Evolutionary conservation across 1,140 invertebrate genomes (phyloP), one percentile per base, ranked within the genome.

Genomic region (Drosophila serrata): DNA sequence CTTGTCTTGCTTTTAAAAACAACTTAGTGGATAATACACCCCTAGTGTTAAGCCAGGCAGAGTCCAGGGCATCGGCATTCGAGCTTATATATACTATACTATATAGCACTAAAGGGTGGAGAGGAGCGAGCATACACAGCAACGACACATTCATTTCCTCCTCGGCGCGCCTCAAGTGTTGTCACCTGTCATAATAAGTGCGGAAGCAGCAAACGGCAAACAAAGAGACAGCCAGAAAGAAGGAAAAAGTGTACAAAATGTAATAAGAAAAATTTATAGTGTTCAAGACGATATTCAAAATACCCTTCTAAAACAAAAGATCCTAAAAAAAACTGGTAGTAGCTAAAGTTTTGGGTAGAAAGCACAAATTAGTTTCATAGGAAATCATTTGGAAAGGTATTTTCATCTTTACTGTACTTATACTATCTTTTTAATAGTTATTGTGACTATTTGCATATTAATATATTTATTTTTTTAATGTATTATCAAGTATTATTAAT

Each of bases 1-100:
- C 85, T 88, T 88, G 85, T 84, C 85, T 88, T 88, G 85, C 84
- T 88, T 88, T 88, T 88, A 88, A 90, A 88, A 88, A 88, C 84
- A 90, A 84, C 85, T 88, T 90, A 90, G 80, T 88, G 84, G 84
- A 88, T 88, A 88, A 88, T 88, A 90, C 85, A 88, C 56, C 84
- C 84, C 81, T 88, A 80, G 82, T 87, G 84, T 80, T 88, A 87
- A 88, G 84, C 84, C 79, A 79, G 48, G 40, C 57, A 19, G 49
- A 62, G 48, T 59, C 64, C 49, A 33, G 59, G 82, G 68, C 81
- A 84, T 73, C 62, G 56, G 43, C 29, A 51, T 27, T 39, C 31
- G 40, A 55, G 51, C 19, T 37, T 15, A 46, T 15, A 46, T 15
- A 45, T 7, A 27, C n/a, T 42, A 37, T 35, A 61, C 58, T 8